phyloP scores from a whole-genome alignment of 2,113 vertebrate genomes.

The Leuciscus idus region DNA sequence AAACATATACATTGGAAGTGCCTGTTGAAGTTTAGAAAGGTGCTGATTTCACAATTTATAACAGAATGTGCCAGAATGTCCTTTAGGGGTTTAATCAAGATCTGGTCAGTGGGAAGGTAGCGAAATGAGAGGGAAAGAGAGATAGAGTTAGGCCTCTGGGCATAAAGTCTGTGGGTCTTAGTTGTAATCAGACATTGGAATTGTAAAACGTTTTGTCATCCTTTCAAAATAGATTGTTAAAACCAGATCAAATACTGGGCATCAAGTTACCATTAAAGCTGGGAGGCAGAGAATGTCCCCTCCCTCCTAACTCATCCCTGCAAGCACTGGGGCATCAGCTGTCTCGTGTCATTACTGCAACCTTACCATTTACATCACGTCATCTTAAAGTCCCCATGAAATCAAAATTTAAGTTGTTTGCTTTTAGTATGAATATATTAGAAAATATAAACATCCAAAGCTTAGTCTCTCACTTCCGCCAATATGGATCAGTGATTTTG shows the following conservation, averaged over 20 bases:
- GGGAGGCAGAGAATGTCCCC: conserved; percentile 60
- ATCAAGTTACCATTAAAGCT: conserved; percentile 65
- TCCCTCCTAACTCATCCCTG: conserved; percentile 29
- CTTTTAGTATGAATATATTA: no score
- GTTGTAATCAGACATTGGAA: conserved; percentile 57
- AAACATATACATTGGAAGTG: background rate
- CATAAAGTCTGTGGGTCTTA: conserved; percentile 46
- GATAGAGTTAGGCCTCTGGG: conserved; percentile 35
- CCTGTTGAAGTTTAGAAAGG: conserved; percentile 3
- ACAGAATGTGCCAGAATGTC: background rate
- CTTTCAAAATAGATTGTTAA: conserved; percentile 69
- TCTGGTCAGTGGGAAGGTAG: background rate
- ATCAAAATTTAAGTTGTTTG: no score
- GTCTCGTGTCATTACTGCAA: conserved; percentile 1
- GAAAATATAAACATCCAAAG: no score
- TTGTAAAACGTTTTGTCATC: conserved; percentile 64
- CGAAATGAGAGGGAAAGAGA: background rate
- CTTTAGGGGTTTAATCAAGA: conserved; percentile 19
- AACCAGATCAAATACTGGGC: conserved; percentile 65
- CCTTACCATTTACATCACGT: conserved; percentile 22
- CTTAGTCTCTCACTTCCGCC: no score
- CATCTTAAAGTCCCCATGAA: background rate
- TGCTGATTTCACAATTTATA: conserved; percentile 12
- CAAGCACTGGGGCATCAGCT: conserved; percentile 35
- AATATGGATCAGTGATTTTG: no score